These are phyloP conservation scores for Zelleria hepariella DNA, from an alignment of 2,888 invertebrate genomes.

Conservation along the genomic window DNA sequence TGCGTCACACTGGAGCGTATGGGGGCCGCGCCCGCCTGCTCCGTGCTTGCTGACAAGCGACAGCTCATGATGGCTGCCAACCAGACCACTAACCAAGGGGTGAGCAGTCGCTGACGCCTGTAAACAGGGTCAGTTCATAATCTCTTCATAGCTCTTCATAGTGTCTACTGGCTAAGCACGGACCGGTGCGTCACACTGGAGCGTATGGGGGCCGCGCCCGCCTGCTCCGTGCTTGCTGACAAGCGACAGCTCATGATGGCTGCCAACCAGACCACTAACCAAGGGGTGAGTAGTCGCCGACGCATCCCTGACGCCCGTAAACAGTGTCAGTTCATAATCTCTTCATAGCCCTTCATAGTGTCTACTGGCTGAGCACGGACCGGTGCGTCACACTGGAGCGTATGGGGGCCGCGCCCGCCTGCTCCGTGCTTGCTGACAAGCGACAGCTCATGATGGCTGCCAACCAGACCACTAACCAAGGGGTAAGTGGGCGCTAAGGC, in stretches of 20 bases:
- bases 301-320: no score
- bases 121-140: no score
- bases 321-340: no score
- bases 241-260: slow-evolving; percentile 71
- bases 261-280: neutral
- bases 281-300: neutral
- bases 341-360: slow-evolving; percentile 85
- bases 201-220: slow-evolving; percentile 63
- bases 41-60: neutral
- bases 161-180: slow-evolving; percentile 83
- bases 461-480: no score
- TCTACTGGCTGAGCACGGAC: slow-evolving; percentile 84
- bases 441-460: no score
- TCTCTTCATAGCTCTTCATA: slow-evolving; percentile 88
- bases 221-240: slow-evolving; percentile 86
- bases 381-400: slow-evolving; percentile 66
- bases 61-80: no score
- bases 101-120: no score
- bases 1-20: neutral
- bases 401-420: slow-evolving; percentile 71
- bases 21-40: neutral
- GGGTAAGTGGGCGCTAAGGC: no score
- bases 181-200: slow-evolving; percentile 74
- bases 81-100: no score
- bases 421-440: slow-evolving; percentile 85